A percentile compares a stretch with the other conserved stretches of the same genome.
Conservation (phyloP, 2,797 vertebrate genomes). For the Cygnus olor region DNA sequence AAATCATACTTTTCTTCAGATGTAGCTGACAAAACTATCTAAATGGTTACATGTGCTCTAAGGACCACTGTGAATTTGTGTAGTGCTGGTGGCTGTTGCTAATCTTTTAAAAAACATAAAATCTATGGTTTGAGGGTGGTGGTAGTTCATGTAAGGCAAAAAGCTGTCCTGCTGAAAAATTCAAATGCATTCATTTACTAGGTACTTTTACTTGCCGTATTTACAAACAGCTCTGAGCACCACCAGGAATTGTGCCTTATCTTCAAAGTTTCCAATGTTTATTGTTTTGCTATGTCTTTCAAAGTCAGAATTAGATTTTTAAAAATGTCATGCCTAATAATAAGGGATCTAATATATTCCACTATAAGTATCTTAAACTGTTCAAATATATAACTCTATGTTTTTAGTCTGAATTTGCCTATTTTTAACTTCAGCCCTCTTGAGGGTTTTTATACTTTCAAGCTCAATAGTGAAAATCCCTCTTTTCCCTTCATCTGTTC, state of each 20-base stretch:
- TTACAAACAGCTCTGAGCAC: not conserved
- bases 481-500: not conserved
- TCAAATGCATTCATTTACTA: not conserved
- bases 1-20: not conserved
- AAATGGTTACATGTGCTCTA: not conserved
- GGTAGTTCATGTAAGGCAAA: not conserved
- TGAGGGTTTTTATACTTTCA: not conserved
- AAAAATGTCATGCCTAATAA: not conserved
- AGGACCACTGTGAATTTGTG: not conserved
- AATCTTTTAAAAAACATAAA: not conserved
- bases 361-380: not conserved
- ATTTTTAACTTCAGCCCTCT: not conserved
- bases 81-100: not conserved
- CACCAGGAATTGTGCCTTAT: not conserved
- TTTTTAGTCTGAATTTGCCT: not conserved
- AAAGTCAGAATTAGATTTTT: not conserved
- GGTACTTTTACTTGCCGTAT: not conserved
- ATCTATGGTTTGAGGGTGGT: not conserved
- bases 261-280: not conserved
- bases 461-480: not conserved
- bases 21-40: not conserved
- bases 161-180: not conserved
- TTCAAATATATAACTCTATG: not conserved
- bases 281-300: not conserved
- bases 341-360: not conserved